Percentiles rank a stretch among this genome's conserved stretches.
Evolutionary conservation across 2,888 invertebrate genomes (phyloP).

Genomic region (Drosophila neoperkinsi): DNA sequence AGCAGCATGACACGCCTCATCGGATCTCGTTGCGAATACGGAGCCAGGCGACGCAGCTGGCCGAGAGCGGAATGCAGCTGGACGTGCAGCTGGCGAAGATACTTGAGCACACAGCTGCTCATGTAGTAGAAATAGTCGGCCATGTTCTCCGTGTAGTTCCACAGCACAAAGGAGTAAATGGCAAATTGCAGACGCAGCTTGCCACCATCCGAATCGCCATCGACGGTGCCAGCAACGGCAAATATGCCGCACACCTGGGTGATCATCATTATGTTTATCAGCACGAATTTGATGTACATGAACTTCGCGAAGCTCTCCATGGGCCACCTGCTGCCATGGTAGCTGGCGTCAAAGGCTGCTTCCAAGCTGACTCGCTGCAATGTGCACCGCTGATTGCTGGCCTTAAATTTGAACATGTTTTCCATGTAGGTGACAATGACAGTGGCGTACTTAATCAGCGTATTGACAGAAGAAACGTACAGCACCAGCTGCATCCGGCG

Average conservation of each 20-base stretch:
- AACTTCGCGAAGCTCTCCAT: conserved; percentile 64
- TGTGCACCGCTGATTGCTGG: conserved; percentile 62
- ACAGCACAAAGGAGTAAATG: conserved; percentile 74
- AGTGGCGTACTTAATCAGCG: conserved; percentile 73
- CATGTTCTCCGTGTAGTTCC: conserved; percentile 82
- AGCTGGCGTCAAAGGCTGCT: conserved; percentile 48
- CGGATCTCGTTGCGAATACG: background rate
- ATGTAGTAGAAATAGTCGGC: conserved; percentile 79
- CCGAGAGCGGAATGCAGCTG: conserved; percentile 44
- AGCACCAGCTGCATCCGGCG: conserved; percentile 66
- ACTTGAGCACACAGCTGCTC: conserved; percentile 68
- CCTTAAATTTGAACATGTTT: conserved; percentile 65
- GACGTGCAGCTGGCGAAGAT: conserved; percentile 64
- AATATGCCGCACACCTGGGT: conserved; percentile 69
- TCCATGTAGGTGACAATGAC: conserved; percentile 75
- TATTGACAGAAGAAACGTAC: conserved; percentile 71
- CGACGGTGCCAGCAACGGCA: conserved; percentile 41
- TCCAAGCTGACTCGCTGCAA: conserved; percentile 64
- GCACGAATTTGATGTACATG: conserved; percentile 70
- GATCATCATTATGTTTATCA: conserved; percentile 78
- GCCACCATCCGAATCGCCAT: background rate
- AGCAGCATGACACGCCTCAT: conserved; percentile 38
- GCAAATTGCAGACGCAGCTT: conserved; percentile 63
- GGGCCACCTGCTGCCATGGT: conserved; percentile 38
- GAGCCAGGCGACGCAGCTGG: conserved; percentile 28